These are phyloP conservation scores for Ophion ventricosus DNA, from an alignment of 2,888 invertebrate genomes.

Conservation along the genomic window DNA sequence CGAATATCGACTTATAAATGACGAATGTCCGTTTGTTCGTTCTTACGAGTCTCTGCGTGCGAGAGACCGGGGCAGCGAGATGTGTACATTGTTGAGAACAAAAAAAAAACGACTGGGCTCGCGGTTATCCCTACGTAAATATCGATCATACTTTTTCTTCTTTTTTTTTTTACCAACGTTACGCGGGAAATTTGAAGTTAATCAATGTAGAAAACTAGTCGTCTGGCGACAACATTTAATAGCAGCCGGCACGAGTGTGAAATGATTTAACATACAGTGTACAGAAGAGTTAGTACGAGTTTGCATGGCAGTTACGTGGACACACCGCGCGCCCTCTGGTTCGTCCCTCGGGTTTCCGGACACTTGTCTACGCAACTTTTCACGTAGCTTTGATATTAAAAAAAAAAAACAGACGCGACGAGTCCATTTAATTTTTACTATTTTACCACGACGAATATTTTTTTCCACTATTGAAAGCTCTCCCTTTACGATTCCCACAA, in stretches of 20 bases:
- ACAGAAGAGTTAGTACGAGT: conserved; percentile 18
- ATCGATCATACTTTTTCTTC: conserved; percentile 75
- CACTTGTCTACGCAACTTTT: neutral
- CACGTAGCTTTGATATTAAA: neutral
- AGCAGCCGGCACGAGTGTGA: neutral
- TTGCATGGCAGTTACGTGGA: conserved; percentile 1
- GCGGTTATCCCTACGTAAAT: conserved; percentile 71
- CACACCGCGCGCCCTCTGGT: neutral
- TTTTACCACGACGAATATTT: too few species aligned
- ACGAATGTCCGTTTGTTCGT: too few species aligned
- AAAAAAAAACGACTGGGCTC: neutral
- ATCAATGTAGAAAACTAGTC: conserved; percentile 71
- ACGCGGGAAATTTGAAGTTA: conserved; percentile 72
- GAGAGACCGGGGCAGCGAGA: neutral
- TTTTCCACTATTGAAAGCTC: too few species aligned
- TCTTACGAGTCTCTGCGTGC: neutral
- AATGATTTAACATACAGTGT: conserved; percentile 15
- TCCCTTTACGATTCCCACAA: too few species aligned
- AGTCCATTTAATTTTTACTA: too few species aligned
- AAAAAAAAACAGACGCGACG: too few species aligned
- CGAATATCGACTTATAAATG: too few species aligned
- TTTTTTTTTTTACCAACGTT: conserved; percentile 70
- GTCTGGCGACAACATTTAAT: conserved; percentile 28
- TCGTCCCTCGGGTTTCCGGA: conserved; percentile 8
- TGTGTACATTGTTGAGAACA: neutral